A percentile compares a stretch with the other conserved stretches of the same genome.
phyloP scores from a whole-genome alignment of 2,888 invertebrate genomes.

The Epinotia ramella region DNA sequence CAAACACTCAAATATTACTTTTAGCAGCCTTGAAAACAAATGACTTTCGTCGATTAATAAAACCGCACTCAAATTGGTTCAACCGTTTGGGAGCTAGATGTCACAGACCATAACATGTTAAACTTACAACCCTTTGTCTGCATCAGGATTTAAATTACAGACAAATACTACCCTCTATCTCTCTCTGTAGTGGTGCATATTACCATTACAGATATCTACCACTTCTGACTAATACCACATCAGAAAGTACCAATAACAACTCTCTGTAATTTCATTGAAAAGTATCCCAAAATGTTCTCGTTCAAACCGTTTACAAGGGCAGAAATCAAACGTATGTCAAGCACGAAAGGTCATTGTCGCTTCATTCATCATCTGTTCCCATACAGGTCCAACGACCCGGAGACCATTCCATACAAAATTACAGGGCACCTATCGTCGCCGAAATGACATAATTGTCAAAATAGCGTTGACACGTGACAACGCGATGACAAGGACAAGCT shows the following conservation, averaged over 20 bases:
- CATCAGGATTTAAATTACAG: no score
- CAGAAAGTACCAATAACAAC: background rate
- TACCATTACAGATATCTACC: no score
- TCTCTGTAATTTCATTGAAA: background rate
- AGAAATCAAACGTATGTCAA: conserved; percentile 22
- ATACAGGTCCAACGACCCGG: conserved; percentile 79
- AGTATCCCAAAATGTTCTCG: background rate
- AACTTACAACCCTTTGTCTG: no score
- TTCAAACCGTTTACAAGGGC: conserved; percentile 19
- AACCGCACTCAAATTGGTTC: no score
- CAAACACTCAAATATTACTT: no score
- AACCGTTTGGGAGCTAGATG: no score
- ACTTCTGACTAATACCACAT: background rate
- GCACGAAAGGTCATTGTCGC: conserved; percentile 43
- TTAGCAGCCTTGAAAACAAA: no score
- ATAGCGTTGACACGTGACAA: conserved; percentile 84
- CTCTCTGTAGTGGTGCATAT: no score
- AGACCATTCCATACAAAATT: conserved; percentile 81
- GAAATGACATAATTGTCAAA: conserved; percentile 86
- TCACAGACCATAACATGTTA: no score
- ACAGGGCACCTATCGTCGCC: conserved; percentile 80
- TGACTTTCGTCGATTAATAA: no score
- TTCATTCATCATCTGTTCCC: conserved; percentile 73
- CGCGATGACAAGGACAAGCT: conserved; percentile 61
- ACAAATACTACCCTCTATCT: no score